A percentile compares a stretch with the other conserved stretches of the same genome.
Evolutionary conservation across 2,888 invertebrate species (phyloP).

Genomic region (Drosophila dives): DNA sequence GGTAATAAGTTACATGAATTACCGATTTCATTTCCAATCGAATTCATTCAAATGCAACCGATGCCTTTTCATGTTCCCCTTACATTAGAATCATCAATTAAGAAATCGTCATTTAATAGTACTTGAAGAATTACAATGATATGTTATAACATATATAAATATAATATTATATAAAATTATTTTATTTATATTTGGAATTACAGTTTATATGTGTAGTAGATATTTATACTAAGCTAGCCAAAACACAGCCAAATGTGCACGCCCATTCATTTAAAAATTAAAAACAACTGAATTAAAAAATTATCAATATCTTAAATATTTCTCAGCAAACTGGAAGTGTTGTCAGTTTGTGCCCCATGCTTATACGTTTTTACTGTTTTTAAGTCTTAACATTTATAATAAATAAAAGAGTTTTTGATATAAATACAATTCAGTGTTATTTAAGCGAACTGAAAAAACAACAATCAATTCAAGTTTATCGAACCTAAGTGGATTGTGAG

Average conservation of each 20-base stretch:
- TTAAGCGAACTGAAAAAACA: neutral
- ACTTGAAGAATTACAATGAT: constrained; percentile 4
- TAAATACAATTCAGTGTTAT: neutral
- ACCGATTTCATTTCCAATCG: constrained; percentile 75
- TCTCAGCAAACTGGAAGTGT: neutral
- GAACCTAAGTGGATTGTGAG: neutral
- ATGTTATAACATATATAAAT: neutral
- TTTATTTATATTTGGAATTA: neutral
- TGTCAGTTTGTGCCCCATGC: neutral
- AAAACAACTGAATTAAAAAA: neutral
- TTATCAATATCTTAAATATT: neutral
- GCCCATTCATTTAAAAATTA: neutral
- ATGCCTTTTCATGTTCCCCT: constrained; percentile 78
- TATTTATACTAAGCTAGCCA: neutral
- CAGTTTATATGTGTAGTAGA: neutral
- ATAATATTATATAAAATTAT: neutral
- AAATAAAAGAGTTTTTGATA: neutral
- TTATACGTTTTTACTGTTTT: neutral
- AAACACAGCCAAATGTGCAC: neutral
- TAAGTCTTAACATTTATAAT: neutral
- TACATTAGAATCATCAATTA: constrained; percentile 50
- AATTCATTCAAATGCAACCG: constrained; percentile 78
- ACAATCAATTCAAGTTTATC: neutral
- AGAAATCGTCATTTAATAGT: constrained; percentile 19
- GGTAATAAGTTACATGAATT: constrained; percentile 63